Conservation (phyloP, 2,888 invertebrate species). For the Chrysina gloriosa region DNA sequence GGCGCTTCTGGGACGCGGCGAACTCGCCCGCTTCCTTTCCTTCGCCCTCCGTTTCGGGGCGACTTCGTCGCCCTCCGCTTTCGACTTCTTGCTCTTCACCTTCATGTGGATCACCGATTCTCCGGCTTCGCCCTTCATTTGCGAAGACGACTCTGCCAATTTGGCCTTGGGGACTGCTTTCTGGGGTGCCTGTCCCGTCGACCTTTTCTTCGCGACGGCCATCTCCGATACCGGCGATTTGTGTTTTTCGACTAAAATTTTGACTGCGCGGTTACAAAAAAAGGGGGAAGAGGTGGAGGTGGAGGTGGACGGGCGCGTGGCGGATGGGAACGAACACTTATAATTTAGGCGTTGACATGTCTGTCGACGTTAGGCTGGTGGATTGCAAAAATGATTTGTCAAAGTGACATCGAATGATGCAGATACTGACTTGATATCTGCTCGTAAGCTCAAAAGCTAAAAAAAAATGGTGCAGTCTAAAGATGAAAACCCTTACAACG, state of each 20-base stretch:
- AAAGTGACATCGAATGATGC: too few relatives aligned
- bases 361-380: background rate
- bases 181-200: background rate
- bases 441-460: background rate
- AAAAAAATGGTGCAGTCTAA: background rate
- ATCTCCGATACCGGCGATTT: background rate
- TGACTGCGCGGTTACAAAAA: too few relatives aligned
- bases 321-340: slow-evolving; percentile 21
- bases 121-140: slow-evolving; percentile 1
- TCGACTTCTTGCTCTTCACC: slow-evolving; percentile 1
- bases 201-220: slow-evolving; percentile 17
- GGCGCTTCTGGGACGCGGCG: background rate
- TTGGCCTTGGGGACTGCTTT: background rate
- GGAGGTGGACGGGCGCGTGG: background rate
- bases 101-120: slow-evolving; percentile 1
- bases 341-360: slow-evolving; percentile 21
- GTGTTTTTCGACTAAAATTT: slow-evolving; percentile 19
- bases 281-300: too few relatives aligned
- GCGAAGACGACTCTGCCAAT: background rate
- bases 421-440: background rate
- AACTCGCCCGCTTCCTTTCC: background rate
- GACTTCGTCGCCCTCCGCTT: background rate
- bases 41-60: background rate
- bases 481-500: too few relatives aligned
- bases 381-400: background rate